Evolutionary conservation across 92 coral and sea anemone genomes (phyloP).

Genomic region (Epizoanthus rinbou): DNA sequence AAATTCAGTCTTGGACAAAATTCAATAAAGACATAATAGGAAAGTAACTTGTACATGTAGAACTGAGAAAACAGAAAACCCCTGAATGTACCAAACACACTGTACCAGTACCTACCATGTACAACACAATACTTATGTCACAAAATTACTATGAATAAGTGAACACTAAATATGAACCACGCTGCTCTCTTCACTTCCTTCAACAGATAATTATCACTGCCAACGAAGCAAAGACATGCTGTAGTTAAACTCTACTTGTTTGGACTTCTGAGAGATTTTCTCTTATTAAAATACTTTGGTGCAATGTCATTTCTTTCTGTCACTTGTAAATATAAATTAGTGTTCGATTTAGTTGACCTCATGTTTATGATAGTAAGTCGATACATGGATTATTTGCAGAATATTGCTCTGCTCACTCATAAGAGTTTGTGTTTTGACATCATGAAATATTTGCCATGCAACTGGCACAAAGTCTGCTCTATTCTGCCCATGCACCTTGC

Average conservation of each 20-base stretch:
- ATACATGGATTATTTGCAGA: slow-evolving; percentile 12
- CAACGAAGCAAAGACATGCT: neutral
- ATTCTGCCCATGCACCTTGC: slow-evolving; percentile 12
- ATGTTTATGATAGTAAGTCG: slow-evolving; percentile 28
- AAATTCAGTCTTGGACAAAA: neutral
- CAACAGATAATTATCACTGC: neutral
- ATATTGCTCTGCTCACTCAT: neutral
- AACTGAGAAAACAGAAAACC: neutral
- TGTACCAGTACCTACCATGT: neutral
- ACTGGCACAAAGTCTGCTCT: slow-evolving; percentile 18
- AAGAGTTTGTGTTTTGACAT: slow-evolving; percentile 14
- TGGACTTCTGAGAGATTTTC: slow-evolving; percentile 7
- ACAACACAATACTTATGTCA: neutral
- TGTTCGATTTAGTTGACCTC: slow-evolving; percentile 32
- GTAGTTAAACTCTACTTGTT: neutral
- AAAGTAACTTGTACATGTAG: too few relatives aligned
- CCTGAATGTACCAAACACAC: neutral
- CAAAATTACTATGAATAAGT: neutral
- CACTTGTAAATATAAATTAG: slow-evolving; percentile 41
- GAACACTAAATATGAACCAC: slow-evolving; percentile 10
- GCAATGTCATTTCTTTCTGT: neutral
- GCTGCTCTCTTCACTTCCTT: neutral
- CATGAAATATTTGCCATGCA: slow-evolving; percentile 8
- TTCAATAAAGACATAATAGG: too few relatives aligned
- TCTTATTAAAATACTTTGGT: slow-evolving; percentile 43